A percentile compares a stretch with the other conserved stretches of the same genome.
Conservation (phyloP, 2,888 invertebrate species). For the Cosmia trapezina region DNA sequence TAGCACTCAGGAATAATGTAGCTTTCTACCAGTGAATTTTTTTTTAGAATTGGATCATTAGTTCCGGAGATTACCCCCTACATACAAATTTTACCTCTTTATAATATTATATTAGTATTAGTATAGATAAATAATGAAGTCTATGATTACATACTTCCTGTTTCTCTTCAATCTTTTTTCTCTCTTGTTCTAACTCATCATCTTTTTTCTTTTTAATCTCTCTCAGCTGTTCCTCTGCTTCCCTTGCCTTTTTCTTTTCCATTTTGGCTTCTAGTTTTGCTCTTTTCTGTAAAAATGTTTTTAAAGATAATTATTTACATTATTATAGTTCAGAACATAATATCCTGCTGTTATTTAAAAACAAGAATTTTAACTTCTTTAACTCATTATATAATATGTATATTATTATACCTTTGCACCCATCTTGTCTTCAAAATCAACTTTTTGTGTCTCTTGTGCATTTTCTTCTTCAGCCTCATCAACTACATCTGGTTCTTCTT, state of each 20-base stretch:
- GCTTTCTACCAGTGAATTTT: too few species aligned
- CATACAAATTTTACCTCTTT: too few species aligned
- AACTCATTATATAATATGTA: background rate
- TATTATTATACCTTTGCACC: slow-evolving; percentile 93
- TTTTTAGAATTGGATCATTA: too few species aligned
- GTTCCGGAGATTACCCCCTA: too few species aligned
- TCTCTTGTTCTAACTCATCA: slow-evolving; percentile 93
- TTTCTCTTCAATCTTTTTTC: slow-evolving; percentile 93
- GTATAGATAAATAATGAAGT: too few species aligned
- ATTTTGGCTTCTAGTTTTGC: slow-evolving; percentile 98
- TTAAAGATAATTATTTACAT: background rate
- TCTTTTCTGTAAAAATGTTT: slow-evolving; percentile 92
- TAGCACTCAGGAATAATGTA: too few species aligned
- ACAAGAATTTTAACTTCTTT: background rate
- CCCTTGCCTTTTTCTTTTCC: slow-evolving; percentile 95
- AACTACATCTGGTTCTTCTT: slow-evolving; percentile 88
- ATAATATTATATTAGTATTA: too few species aligned
- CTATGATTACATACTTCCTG: slow-evolving; percentile 82
- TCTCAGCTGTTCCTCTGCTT: slow-evolving; percentile 94
- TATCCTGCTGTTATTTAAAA: background rate
- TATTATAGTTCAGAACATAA: background rate
- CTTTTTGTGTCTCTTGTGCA: slow-evolving; percentile 73
- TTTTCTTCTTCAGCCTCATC: slow-evolving; percentile 88
- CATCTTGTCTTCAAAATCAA: slow-evolving; percentile 93
- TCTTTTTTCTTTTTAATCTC: slow-evolving; percentile 95